Percentiles rank a stretch among this genome's conserved stretches.
Conservation (phyloP, 2,888 invertebrate species). For the Drosophila anomelani region DNA sequence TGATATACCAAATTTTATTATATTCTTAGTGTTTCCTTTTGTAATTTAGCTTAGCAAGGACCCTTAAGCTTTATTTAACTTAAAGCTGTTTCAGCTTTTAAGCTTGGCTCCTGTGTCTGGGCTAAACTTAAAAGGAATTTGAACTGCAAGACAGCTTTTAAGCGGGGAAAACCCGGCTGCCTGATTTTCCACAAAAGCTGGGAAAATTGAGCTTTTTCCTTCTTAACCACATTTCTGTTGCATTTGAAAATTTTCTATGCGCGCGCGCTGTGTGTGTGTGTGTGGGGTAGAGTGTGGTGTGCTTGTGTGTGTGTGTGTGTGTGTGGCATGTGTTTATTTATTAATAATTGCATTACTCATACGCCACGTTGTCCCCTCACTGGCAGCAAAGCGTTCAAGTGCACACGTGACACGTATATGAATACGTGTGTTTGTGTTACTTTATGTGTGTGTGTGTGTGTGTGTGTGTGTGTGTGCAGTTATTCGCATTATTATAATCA, state of each 20-base stretch:
- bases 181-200: slow-evolving; percentile 5
- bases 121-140: neutral
- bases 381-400: slow-evolving; percentile 66
- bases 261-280: slow-evolving; percentile 4
- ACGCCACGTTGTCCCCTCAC: slow-evolving; percentile 56
- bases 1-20: neutral
- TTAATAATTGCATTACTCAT: slow-evolving; percentile 76
- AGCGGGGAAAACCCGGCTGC: slow-evolving; percentile 1
- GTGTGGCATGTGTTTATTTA: slow-evolving; percentile 57
- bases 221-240: no score
- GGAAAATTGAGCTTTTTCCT: neutral
- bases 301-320: slow-evolving; percentile 33
- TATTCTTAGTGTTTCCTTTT: neutral
- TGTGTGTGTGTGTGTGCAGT: slow-evolving; percentile 16
- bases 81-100: neutral
- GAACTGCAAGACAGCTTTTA: neutral
- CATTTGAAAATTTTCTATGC: neutral
- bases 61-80: neutral
- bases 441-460: neutral
- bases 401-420: slow-evolving; percentile 67
- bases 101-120: slow-evolving; percentile 1
- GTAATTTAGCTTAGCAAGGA: neutral
- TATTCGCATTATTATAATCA: slow-evolving; percentile 71
- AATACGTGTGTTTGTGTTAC: slow-evolving; percentile 1
- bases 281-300: neutral